Conservation (phyloP, 2,888 invertebrate species). For the Incurvaria masculella region DNA sequence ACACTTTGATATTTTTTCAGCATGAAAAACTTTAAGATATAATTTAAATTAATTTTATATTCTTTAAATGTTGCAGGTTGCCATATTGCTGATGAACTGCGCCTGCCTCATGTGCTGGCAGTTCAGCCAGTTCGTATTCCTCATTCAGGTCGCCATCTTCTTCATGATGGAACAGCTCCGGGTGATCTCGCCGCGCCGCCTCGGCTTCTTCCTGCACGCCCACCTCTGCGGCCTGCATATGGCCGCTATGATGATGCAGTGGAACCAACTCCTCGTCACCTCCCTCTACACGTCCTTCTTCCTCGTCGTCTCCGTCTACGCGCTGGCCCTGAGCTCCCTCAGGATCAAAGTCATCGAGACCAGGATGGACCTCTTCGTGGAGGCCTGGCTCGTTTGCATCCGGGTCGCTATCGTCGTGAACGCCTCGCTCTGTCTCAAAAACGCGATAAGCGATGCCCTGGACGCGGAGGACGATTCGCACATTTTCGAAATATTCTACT, state of each 20-base stretch:
- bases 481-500: conserved; percentile 65
- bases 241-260: conserved; percentile 37
- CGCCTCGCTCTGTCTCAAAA: conserved; percentile 39
- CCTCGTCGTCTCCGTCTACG: conserved; percentile 32
- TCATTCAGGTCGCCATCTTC: conserved; percentile 72
- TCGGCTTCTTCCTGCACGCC: conserved; percentile 36
- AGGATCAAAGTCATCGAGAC: conserved; percentile 29
- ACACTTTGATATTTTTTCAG: too few species aligned
- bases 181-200: conserved; percentile 40
- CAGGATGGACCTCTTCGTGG: conserved; percentile 28
- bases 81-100: conserved; percentile 36
- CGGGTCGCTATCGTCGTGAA: conserved; percentile 24
- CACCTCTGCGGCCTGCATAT: conserved; percentile 44
- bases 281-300: conserved; percentile 50
- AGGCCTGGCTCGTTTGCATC: conserved; percentile 28
- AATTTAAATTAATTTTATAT: too few species aligned
- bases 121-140: conserved; percentile 79
- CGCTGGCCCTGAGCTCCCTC: conserved; percentile 33
- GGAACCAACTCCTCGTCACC: conserved; percentile 46
- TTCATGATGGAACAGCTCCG: conserved; percentile 64
- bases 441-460: conserved; percentile 31
- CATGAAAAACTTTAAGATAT: too few species aligned
- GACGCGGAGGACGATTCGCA: conserved; percentile 59
- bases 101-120: conserved; percentile 66
- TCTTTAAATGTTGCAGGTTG: conserved; percentile 41